phyloP scores from a whole-genome alignment of 1,140 invertebrate genomes.

The Musca vetustissima region DNA sequence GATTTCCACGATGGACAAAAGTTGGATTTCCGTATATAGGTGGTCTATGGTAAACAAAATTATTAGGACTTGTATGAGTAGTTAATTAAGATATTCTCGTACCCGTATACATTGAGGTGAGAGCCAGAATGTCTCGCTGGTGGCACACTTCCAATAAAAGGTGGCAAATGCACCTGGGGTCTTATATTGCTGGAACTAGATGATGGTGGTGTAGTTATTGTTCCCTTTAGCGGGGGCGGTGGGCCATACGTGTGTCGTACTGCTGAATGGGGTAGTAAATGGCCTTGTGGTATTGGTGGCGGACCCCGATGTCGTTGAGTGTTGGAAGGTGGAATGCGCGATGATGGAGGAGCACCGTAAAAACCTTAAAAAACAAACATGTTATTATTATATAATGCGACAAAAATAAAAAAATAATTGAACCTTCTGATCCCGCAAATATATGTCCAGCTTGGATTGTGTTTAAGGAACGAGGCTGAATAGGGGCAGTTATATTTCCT shows the following conservation, averaged over 20 bases:
- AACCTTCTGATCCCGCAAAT: slow-evolving; percentile 26
- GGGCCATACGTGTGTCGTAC: slow-evolving; percentile 50
- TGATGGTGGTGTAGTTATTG: slow-evolving; percentile 34
- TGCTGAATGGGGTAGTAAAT: slow-evolving; percentile 34
- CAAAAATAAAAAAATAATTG: not conserved
- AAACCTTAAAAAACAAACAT: slow-evolving; percentile 19
- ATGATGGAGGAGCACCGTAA: slow-evolving; percentile 17
- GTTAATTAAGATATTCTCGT: not conserved
- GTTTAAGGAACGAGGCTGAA: slow-evolving; percentile 64
- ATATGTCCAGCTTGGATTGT: slow-evolving; percentile 63
- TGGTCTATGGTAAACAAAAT: slow-evolving; percentile 29
- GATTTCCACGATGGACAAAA: slow-evolving; percentile 41
- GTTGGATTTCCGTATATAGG: slow-evolving; percentile 50
- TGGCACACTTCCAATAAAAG: slow-evolving; percentile 31
- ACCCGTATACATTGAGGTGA: slow-evolving; percentile 51
- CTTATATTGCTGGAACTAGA: slow-evolving; percentile 29
- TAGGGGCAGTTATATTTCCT: not conserved
- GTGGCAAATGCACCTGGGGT: slow-evolving; percentile 31
- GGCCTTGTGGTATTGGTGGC: slow-evolving; percentile 32
- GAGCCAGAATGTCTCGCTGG: slow-evolving; percentile 46
- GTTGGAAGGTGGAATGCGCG: not conserved
- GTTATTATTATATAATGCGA: not conserved
- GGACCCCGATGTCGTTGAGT: slow-evolving; percentile 33
- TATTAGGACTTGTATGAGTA: not conserved
- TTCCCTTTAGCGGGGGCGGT: slow-evolving; percentile 44